Evolutionary conservation across 2,888 invertebrate species (phyloP).

Genomic region (Rotaria magnacalcarata): DNA sequence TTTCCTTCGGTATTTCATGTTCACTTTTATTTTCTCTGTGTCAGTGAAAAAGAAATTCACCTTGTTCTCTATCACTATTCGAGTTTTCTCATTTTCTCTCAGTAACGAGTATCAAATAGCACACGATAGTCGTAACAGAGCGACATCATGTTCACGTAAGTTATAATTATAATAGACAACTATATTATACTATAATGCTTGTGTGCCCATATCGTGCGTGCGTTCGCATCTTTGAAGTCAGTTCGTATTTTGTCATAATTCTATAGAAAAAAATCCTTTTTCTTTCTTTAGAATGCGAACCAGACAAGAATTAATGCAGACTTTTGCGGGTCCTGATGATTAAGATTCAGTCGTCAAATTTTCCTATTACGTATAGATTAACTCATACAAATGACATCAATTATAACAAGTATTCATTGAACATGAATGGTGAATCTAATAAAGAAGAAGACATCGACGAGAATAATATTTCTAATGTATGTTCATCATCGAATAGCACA

Average conservation of each 20-base stretch:
- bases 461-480: background rate
- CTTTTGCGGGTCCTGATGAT: background rate
- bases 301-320: background rate
- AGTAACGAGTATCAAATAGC: background rate
- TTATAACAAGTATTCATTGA: background rate
- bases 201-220: background rate
- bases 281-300: background rate
- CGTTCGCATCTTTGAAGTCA: background rate
- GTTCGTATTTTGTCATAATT: background rate
- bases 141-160: background rate
- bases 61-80: background rate
- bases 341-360: background rate
- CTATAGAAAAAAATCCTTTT: background rate
- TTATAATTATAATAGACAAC: background rate
- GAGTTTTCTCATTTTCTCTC: background rate
- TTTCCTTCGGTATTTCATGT: background rate
- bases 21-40: background rate
- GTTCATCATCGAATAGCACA: background rate
- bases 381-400: background rate
- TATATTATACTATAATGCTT: background rate
- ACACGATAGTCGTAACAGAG: background rate
- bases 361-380: background rate
- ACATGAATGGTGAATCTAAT: slow-evolving; percentile 1
- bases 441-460: background rate
- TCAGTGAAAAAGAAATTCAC: background rate